Conservation (phyloP, 2,888 invertebrate species). For the Crocallis elinguaria region DNA sequence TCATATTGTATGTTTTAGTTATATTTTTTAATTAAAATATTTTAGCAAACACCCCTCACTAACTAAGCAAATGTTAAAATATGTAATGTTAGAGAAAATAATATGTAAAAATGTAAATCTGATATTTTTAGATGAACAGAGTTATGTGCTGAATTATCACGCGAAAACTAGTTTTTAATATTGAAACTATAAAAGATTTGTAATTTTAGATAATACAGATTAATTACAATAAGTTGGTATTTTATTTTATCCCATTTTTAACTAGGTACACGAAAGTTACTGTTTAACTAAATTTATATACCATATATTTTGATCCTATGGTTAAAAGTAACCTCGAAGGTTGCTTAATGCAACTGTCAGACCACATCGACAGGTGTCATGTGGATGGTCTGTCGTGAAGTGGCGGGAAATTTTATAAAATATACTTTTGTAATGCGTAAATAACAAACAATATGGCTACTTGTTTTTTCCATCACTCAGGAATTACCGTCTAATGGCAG, state of each 20-base stretch:
- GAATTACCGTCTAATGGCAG: too few species aligned
- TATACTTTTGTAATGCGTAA: too few species aligned
- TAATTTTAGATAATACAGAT: slow-evolving; percentile 82
- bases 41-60: slow-evolving; percentile 4
- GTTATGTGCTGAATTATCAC: slow-evolving; percentile 74
- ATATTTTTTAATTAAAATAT: not conserved
- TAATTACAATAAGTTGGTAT: slow-evolving; percentile 58
- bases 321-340: too few species aligned
- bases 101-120: slow-evolving; percentile 78
- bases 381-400: too few species aligned
- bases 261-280: too few species aligned
- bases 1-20: not conserved
- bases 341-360: too few species aligned
- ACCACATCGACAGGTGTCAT: too few species aligned
- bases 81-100: slow-evolving; percentile 20
- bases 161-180: slow-evolving; percentile 69
- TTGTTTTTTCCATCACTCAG: too few species aligned
- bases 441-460: too few species aligned
- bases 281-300: not conserved
- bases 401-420: too few species aligned
- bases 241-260: slow-evolving; percentile 11
- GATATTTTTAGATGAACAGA: slow-evolving; percentile 75
- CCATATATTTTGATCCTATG: too few species aligned
- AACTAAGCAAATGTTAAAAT: slow-evolving; percentile 12
- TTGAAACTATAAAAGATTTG: slow-evolving; percentile 80